Conservation (phyloP, 2,113 vertebrate species). For the Sebastes fasciatus region DNA sequence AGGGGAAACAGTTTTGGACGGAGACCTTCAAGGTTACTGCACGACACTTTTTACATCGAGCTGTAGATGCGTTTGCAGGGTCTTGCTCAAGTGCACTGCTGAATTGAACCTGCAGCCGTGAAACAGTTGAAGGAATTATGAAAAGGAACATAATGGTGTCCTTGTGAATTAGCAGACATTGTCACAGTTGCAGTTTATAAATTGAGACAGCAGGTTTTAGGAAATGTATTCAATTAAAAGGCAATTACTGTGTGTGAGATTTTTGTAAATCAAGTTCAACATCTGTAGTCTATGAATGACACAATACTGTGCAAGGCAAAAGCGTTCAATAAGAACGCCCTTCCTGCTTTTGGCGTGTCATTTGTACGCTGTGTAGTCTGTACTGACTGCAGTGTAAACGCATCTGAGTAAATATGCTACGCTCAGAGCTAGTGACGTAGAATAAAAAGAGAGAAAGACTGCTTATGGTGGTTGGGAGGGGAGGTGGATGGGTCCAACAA, state of each 20-base stretch:
- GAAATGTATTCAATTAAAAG: neutral
- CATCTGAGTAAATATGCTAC: no score
- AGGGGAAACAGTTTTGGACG: constrained; percentile 31
- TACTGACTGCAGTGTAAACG: no score
- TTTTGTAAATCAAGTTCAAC: neutral
- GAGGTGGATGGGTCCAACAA: no score
- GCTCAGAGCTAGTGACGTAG: no score
- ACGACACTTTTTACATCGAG: neutral
- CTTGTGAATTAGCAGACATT: neutral
- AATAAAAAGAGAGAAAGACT: no score
- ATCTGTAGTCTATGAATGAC: neutral
- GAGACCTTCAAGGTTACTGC: constrained; percentile 13
- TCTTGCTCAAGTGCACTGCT: neutral
- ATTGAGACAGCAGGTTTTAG: neutral
- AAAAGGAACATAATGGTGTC: neutral
- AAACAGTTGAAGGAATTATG: neutral
- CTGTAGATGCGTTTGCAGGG: neutral
- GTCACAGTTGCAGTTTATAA: neutral
- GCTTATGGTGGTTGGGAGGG: no score
- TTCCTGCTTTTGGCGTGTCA: no score
- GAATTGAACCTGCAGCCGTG: neutral
- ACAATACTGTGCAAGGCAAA: no score
- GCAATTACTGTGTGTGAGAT: neutral
- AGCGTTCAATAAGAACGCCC: no score
- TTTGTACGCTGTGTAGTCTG: no score